Percentiles rank a stretch among this genome's conserved stretches.
Conservation (phyloP, 64 coral and sea anemone species). For the Stichodactyla helianthus region DNA sequence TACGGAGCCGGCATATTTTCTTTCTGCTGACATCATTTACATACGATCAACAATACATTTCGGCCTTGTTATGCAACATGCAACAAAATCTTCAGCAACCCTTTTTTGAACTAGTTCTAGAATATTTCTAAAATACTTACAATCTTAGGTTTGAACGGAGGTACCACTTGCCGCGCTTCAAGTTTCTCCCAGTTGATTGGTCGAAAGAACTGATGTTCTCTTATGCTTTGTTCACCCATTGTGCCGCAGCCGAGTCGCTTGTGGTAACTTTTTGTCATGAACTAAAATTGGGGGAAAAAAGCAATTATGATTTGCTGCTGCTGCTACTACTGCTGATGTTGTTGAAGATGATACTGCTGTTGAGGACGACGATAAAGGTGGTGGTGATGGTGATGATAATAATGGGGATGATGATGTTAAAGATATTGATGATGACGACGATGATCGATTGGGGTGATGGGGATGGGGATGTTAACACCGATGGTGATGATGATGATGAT, state of each 20-base stretch:
- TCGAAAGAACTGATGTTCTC: conserved; percentile 90
- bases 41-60: no score
- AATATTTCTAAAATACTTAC: conserved; percentile 55
- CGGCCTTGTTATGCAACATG: no score
- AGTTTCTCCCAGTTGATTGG: conserved; percentile 78
- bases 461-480: not conserved
- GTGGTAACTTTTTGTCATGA: conserved; percentile 82
- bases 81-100: no score
- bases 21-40: no score
- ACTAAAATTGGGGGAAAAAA: conserved; percentile 19
- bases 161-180: conserved; percentile 60
- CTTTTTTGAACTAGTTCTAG: not conserved
- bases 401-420: not conserved
- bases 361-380: not conserved
- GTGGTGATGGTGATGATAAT: not conserved
- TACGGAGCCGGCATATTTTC: no score
- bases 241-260: conserved; percentile 86
- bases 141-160: conserved; percentile 93
- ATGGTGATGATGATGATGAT: not conserved
- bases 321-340: not conserved
- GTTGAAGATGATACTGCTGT: not conserved
- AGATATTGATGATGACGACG: not conserved
- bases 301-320: not conserved
- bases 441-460: not conserved
- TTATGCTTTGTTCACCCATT: conserved; percentile 71